Percentiles rank a stretch among this genome's conserved stretches.
Conservation (phyloP, 1,140 invertebrate species). For the Cepaea nemoralis region DNA sequence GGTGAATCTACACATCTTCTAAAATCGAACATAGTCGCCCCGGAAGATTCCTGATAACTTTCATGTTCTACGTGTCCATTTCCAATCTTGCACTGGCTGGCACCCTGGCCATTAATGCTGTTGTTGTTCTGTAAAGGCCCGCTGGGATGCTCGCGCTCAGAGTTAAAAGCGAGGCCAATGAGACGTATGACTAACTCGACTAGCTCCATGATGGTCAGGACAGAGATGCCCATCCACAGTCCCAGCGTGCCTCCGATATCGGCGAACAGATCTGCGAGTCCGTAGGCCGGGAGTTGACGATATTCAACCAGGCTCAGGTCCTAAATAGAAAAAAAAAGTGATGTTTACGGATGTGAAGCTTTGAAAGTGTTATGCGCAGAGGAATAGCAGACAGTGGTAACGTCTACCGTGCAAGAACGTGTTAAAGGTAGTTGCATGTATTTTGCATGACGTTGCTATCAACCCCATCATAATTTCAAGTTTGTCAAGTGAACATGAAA, state of each 20-base stretch:
- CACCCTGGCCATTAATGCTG: too few species aligned
- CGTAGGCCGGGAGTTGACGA: constrained; percentile 65
- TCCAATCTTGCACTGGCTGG: too few species aligned
- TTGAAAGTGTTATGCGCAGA: too few species aligned
- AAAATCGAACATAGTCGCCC: not conserved
- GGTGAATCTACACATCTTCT: not conserved
- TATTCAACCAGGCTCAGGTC: constrained; percentile 67
- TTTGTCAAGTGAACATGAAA: too few species aligned
- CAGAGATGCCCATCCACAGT: constrained; percentile 69
- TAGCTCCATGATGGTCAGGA: constrained; percentile 68
- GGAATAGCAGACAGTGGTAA: too few species aligned
- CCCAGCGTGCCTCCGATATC: constrained; percentile 68
- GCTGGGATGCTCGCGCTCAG: constrained; percentile 53
- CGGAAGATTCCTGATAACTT: not conserved
- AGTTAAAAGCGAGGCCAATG: constrained; percentile 58
- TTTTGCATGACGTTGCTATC: too few species aligned
- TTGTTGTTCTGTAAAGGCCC: constrained; percentile 42
- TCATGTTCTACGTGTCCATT: too few species aligned
- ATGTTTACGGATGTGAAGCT: too few species aligned
- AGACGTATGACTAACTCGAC: constrained; percentile 63
- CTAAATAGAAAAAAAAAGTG: constrained; percentile 26
- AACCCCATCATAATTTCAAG: too few species aligned
- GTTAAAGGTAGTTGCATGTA: too few species aligned
- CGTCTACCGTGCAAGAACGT: too few species aligned
- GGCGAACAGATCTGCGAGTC: constrained; percentile 65